These are phyloP conservation scores for Pandion haliaetus DNA, from an alignment of 2,113 vertebrate genomes.

Conservation along the genomic window DNA sequence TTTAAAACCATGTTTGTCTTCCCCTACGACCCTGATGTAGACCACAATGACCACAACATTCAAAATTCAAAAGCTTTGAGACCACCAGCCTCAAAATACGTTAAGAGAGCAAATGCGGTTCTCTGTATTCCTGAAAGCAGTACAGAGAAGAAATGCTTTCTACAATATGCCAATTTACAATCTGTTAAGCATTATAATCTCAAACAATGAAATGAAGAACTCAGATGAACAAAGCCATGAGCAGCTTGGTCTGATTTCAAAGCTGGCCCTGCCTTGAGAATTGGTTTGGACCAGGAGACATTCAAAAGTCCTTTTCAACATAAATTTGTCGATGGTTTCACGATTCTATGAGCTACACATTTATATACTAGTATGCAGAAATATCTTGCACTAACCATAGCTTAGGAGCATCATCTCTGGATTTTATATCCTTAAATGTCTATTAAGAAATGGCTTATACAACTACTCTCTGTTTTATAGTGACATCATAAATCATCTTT, in stretches of 20 bases:
- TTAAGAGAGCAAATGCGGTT: background rate
- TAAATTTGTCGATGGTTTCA: background rate
- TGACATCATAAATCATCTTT: background rate
- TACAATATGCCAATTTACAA: background rate
- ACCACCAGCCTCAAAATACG: background rate
- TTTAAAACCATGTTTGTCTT: background rate
- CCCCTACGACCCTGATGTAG: background rate
- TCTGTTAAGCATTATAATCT: background rate
- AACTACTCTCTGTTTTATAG: background rate
- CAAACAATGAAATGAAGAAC: background rate
- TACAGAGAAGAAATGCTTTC: background rate
- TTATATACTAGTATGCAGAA: background rate
- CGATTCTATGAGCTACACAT: background rate
- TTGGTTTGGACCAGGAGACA: background rate
- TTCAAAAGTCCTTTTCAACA: background rate
- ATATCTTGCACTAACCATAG: background rate
- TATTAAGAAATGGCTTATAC: background rate
- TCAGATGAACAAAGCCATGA: background rate
- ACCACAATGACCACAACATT: background rate
- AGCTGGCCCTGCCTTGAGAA: background rate
- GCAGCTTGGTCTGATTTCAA: background rate
- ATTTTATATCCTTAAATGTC: background rate
- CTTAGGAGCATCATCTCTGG: background rate
- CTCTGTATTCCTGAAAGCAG: background rate
- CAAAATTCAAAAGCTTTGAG: background rate